These are phyloP conservation scores for Zenarchopterus dispar DNA, from an alignment of 2,797 vertebrate species.

Conservation along the genomic window DNA sequence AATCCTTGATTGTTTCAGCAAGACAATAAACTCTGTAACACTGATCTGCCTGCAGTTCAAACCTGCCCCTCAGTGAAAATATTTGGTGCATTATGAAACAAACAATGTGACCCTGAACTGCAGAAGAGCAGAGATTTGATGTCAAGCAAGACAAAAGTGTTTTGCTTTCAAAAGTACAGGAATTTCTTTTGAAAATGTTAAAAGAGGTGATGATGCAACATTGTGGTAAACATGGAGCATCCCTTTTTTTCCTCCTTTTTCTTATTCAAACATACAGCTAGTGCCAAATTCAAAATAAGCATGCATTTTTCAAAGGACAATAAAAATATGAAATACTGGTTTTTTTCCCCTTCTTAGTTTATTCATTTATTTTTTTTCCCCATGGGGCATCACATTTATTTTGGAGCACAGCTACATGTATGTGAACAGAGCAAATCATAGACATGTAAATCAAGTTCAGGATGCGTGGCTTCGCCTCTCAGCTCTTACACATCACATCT, in stretches of 20 bases:
- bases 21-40: not conserved
- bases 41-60: not conserved
- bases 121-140: too few species aligned
- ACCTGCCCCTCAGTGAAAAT: not conserved
- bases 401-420: too few species aligned
- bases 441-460: too few species aligned
- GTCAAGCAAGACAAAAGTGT: not conserved
- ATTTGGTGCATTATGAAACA: not conserved
- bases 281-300: too few species aligned
- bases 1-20: slow-evolving; percentile 5
- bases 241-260: too few species aligned
- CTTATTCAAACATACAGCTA: too few species aligned
- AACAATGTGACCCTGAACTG: not conserved
- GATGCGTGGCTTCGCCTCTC: not conserved
- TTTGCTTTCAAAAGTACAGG: not conserved
- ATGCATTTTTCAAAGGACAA: not conserved
- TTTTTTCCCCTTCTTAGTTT: too few species aligned
- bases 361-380: not conserved
- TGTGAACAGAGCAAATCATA: not conserved
- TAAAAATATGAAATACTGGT: not conserved
- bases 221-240: too few species aligned
- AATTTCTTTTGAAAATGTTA: not conserved
- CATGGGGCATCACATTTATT: too few species aligned
- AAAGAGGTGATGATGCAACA: not conserved
- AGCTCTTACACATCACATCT: slow-evolving; percentile 18